Evolutionary conservation across 2,797 vertebrate species (phyloP).

Genomic region (Sebastes goodei): DNA sequence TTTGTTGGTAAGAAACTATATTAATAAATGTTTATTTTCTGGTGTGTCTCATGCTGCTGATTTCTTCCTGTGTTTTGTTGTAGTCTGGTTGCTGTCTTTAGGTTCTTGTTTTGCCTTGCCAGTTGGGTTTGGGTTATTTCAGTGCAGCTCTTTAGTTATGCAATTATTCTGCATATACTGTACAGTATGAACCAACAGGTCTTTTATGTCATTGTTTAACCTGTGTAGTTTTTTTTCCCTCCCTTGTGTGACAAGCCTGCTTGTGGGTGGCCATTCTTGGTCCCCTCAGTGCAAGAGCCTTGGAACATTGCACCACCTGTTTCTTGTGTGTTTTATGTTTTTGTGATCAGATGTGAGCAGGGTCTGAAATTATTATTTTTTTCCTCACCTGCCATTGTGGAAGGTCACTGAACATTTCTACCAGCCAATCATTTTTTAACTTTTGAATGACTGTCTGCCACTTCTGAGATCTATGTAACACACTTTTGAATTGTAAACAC

Average conservation of each 20-base stretch:
- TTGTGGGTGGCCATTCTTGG: background rate
- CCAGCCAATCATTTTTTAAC: no score
- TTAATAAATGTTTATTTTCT: background rate
- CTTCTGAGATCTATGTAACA: no score
- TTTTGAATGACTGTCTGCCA: no score
- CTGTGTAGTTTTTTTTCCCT: background rate
- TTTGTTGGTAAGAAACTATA: background rate
- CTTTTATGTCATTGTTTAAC: background rate
- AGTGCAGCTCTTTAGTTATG: background rate
- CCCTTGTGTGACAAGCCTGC: background rate
- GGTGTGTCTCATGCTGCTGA: background rate
- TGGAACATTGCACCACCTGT: background rate
- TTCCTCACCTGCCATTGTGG: no score
- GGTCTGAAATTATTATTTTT: no score
- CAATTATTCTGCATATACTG: background rate
- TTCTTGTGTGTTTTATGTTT: background rate
- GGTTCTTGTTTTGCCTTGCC: background rate
- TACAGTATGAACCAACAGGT: background rate
- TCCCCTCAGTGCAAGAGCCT: background rate
- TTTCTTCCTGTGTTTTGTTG: background rate
- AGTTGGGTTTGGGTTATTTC: background rate
- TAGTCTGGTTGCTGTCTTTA: background rate
- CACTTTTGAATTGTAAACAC: no score
- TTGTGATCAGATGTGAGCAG: background rate
- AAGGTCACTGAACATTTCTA: no score